These are phyloP conservation scores for Drosophila multiciliata DNA, from an alignment of 2,888 invertebrate genomes.

Conservation along the genomic window DNA sequence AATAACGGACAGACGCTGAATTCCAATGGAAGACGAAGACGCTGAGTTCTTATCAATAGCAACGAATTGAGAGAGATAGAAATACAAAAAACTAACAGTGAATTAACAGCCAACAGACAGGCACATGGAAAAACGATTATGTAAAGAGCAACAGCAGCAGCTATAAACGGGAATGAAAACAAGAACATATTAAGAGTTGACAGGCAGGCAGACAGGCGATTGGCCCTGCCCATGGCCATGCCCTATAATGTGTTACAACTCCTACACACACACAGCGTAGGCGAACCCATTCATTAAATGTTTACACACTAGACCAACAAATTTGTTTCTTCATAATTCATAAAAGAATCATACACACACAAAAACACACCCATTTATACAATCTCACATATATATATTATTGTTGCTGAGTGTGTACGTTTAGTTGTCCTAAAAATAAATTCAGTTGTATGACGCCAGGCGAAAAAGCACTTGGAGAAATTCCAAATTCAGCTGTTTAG, in stretches of 20 bases:
- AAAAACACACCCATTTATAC: conserved; percentile 27
- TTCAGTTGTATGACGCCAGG: conserved; percentile 74
- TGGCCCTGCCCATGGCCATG: conserved; percentile 45
- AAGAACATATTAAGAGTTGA: conserved; percentile 63
- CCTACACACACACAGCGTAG: conserved; percentile 21
- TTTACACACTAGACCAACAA: conserved; percentile 59
- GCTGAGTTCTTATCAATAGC: conserved; percentile 24
- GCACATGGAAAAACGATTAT: conserved; percentile 72
- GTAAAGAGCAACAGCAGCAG: conserved; percentile 53
- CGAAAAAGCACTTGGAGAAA: conserved; percentile 71
- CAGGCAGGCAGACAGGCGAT: conserved; percentile 15
- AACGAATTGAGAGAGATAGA: conserved; percentile 5
- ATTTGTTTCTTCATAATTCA: conserved; percentile 66
- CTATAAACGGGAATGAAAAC: conserved; percentile 22
- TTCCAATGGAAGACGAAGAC: conserved; percentile 25
- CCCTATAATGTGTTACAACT: conserved; percentile 44
- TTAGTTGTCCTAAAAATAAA: conserved; percentile 75
- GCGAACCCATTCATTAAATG: conserved; percentile 63
- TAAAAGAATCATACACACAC: conserved; percentile 31
- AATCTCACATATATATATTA: conserved; percentile 7
- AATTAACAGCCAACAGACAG: not conserved
- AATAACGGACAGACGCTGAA: conserved; percentile 24
- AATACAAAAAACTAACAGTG: conserved; percentile 7
- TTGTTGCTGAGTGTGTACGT: conserved; percentile 59
- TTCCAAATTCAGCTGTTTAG: conserved; percentile 53